Percentiles rank a stretch among this genome's conserved stretches.
Evolutionary conservation across 1,140 invertebrate genomes (phyloP).

Genomic region (Halyomorpha halys): DNA sequence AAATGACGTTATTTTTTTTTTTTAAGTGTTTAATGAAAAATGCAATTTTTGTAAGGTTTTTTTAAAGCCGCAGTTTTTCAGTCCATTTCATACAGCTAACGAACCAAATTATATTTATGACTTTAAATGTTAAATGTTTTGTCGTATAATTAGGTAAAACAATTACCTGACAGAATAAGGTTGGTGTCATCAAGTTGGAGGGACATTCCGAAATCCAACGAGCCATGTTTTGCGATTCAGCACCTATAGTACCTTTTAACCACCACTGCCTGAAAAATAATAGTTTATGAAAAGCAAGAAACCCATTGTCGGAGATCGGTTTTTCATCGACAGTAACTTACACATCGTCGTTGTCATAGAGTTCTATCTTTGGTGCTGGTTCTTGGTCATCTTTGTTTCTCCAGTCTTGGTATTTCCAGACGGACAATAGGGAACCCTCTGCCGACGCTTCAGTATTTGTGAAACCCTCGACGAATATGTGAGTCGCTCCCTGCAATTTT

Average conservation of each 20-base stretch:
- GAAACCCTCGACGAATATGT: conserved; percentile 41
- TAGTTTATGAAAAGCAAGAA: too few relatives aligned
- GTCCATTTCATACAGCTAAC: too few relatives aligned
- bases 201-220: conserved; percentile 13
- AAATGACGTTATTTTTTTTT: too few relatives aligned
- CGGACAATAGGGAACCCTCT: conserved; percentile 38
- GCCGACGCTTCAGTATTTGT: conserved; percentile 42
- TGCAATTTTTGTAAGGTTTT: too few relatives aligned
- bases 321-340: conserved; percentile 10
- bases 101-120: too few relatives aligned
- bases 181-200: conserved; percentile 3
- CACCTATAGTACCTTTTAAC: conserved; percentile 2
- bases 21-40: too few relatives aligned
- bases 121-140: too few relatives aligned
- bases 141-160: neutral
- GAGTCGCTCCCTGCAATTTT: conserved; percentile 35
- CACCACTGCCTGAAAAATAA: neutral
- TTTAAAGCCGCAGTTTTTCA: too few relatives aligned
- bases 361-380: conserved; percentile 28
- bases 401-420: conserved; percentile 43
- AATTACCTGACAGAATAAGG: neutral
- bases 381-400: conserved; percentile 39
- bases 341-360: conserved; percentile 33
- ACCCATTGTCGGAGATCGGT: too few relatives aligned
- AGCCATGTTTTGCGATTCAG: conserved; percentile 13